These are phyloP conservation scores for Apotomis turbidana DNA, from an alignment of 2,888 invertebrate species.

Conservation along the genomic window DNA sequence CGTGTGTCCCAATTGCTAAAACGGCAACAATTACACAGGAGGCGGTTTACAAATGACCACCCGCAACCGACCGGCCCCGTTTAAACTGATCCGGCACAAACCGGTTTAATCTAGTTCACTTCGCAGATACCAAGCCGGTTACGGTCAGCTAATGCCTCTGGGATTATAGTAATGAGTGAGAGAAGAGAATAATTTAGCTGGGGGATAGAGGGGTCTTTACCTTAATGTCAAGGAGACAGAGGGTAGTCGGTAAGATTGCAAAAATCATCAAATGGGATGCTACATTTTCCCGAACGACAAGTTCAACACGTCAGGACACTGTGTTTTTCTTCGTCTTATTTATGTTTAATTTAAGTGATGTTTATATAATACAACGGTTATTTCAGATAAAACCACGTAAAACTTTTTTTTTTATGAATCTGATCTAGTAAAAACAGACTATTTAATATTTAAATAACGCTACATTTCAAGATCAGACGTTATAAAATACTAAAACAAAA, in stretches of 20 bases:
- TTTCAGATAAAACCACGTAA: no score
- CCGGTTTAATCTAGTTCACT: constrained; percentile 36
- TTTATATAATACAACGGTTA: no score
- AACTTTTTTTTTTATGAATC: no score
- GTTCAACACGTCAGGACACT: background rate
- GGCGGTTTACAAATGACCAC: constrained; percentile 40
- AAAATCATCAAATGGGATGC: background rate
- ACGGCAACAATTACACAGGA: constrained; percentile 40
- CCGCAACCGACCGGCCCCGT: constrained; percentile 26
- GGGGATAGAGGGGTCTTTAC: constrained; percentile 21
- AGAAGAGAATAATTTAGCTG: constrained; percentile 30
- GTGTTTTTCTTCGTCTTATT: no score
- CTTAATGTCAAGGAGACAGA: background rate
- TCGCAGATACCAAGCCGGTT: constrained; percentile 10
- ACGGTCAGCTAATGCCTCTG: constrained; percentile 21
- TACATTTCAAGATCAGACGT: no score
- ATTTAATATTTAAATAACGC: no score
- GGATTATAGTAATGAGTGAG: constrained; percentile 22
- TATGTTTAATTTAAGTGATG: no score
- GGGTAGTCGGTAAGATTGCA: background rate
- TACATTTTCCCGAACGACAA: background rate
- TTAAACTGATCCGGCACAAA: constrained; percentile 25
- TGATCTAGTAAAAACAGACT: no score
- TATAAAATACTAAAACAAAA: no score
- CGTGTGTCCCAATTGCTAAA: constrained; percentile 25